Base-by-base conservation (phyloP, 1,140 invertebrate genomes). In the Cryptotermes secundus region DNA sequence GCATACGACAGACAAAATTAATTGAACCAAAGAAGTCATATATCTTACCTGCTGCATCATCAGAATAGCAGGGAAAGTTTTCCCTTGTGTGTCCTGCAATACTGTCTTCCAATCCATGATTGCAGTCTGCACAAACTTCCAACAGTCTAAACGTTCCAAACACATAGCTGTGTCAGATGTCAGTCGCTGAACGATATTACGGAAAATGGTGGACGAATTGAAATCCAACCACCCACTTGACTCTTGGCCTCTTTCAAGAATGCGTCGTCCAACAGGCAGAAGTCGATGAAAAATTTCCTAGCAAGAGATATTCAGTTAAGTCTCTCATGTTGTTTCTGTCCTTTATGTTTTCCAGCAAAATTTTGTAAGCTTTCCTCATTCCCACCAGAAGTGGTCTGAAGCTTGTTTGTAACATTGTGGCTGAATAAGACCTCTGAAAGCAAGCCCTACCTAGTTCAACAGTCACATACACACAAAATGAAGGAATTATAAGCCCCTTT, bases 21-120 rank as follows among this genome's bases (percentile, higher is more conserved):
- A 42, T 9, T 42, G 38, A 14, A 14, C 16, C 38, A 42, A 42
- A 42, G 16, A 42, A n/a, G n/a, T n/a, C n/a, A n/a, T n/a, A n/a
- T n/a, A n/a, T 34, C 83, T 19, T 31, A 84, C 83, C 83, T 84
- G 72, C 34, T 80, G 49, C 38, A 84, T 79, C 34, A 72, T 72
- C 19, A 84, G 19, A 36, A 84, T 36, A 4, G 83, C 34, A 42
- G 83, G 83, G n/a, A 35, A 79, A 42, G 83, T 84, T 14, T 36
- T 84, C 22, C 72, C 59, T 1, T 42, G 36, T 16, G 35, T 36
- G 14, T 45, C 72, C 7, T 31, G 45, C 22, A 84, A 19, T n/a
- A 34, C 38, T n/a, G 31, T 42, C 38, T 80, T 45, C 34, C 36
- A 79, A 49, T 84, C 83, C 26, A 31, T 36, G 24, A 84, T 34